These are phyloP conservation scores for Reticulitermes speratus DNA, from an alignment of 1,140 invertebrate species.

Conservation along the genomic window DNA sequence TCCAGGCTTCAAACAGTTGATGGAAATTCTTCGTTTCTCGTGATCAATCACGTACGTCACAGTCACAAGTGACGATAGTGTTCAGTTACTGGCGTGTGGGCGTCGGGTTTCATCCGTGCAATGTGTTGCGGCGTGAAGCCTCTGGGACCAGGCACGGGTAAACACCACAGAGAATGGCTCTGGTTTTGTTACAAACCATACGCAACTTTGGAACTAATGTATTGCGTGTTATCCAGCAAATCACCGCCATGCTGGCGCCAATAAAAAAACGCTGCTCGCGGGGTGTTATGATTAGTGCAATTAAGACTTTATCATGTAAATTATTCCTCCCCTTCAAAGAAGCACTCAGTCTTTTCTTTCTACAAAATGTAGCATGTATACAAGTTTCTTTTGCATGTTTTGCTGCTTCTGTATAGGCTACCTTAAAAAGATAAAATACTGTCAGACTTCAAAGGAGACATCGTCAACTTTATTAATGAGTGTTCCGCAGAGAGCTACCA, in stretches of 20 bases:
- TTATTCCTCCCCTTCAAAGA: background rate
- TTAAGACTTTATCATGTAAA: background rate
- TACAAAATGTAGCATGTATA: no score
- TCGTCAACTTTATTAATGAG: no score
- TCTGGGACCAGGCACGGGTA: background rate
- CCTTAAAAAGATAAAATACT: background rate
- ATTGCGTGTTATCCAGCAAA: no score
- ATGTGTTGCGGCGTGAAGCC: no score
- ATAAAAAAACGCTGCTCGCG: background rate
- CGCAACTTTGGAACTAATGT: background rate
- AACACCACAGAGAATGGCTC: background rate
- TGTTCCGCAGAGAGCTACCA: background rate
- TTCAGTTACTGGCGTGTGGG: background rate
- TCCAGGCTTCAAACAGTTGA: no score
- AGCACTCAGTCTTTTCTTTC: background rate
- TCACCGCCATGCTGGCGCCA: background rate
- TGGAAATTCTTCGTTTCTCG: no score
- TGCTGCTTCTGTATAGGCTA: background rate
- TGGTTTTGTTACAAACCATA: slow-evolving; percentile 15
- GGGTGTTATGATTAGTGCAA: slow-evolving; percentile 1
- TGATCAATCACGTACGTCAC: no score
- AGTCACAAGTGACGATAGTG: no score
- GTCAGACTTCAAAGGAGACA: no score
- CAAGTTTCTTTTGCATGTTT: background rate
- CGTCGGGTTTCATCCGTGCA: background rate